Evolutionary conservation across 1,140 invertebrate species (phyloP).

Genomic region (Heliconius hermathena): DNA sequence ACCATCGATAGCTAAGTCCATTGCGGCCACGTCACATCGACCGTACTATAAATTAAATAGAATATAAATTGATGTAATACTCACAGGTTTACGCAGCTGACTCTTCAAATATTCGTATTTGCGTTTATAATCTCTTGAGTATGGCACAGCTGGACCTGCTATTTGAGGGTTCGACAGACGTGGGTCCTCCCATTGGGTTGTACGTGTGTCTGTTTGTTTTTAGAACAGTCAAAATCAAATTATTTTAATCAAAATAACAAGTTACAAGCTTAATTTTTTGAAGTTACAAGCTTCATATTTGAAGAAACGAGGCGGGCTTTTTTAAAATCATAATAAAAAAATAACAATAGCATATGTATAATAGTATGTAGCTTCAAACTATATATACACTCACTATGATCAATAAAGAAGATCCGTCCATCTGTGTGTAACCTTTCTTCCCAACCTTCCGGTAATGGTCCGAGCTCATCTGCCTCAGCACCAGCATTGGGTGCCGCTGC

Average conservation of each 20-base stretch:
- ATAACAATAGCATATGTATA: too few species aligned
- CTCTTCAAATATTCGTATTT: slow-evolving; percentile 99
- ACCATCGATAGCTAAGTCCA: too few species aligned
- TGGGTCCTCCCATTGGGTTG: slow-evolving; percentile 99
- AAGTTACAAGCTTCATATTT: too few species aligned
- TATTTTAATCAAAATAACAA: background rate
- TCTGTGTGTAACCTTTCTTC: slow-evolving; percentile 98
- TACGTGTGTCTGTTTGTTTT: slow-evolving; percentile 89
- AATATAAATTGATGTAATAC: background rate
- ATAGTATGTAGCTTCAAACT: too few species aligned
- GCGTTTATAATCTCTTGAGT: slow-evolving; percentile 98
- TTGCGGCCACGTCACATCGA: too few species aligned
- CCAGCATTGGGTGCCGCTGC: slow-evolving; percentile 74
- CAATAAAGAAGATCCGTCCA: slow-evolving; percentile 98
- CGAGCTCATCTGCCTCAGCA: slow-evolving; percentile 90
- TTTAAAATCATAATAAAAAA: too few species aligned
- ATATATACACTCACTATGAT: slow-evolving; percentile 93
- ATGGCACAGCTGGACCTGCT: slow-evolving; percentile 97
- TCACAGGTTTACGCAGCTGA: slow-evolving; percentile 95
- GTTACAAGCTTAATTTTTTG: too few species aligned
- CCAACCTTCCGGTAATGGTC: slow-evolving; percentile 97
- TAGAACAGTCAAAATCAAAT: too few species aligned
- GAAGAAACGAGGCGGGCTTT: too few species aligned
- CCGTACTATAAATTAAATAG: too few species aligned
- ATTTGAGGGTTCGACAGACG: slow-evolving; percentile 97